Base-by-base conservation (phyloP, 1,140 invertebrate species). In the Lanistes nyassanus region DNA sequence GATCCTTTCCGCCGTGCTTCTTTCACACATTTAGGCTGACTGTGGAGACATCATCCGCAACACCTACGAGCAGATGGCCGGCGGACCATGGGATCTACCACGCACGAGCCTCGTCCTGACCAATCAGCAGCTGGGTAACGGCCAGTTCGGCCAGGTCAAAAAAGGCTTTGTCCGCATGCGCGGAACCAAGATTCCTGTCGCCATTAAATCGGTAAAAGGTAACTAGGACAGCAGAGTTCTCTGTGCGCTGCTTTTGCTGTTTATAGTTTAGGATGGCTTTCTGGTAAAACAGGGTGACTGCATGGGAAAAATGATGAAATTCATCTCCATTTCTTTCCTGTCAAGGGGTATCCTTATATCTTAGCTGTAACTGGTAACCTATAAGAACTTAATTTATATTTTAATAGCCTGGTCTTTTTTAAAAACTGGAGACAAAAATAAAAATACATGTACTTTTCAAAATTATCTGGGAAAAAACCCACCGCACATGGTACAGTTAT, bases 121-220 rank as follows among this genome's bases (percentile, higher is more conserved):
- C 36, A 80, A 81, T 29, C 82, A 87, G 67, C 78, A 82, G 78
- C 78, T 87, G 1, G 86, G 86, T 36, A 82, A 85, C 58, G 86
- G 86, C 23, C 86, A 87, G 62, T 87, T 87, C 62, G 86, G 86
- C 37, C 80, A 85, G 69, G 86, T 87, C 6, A 85, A 83, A 60
- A 86, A 85, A 79, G 86, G 84, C 51, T 85, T 77, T 60, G 80
- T 87, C 16, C 85, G 83, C 71, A 83, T 81, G 60, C 79, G 83
- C n/a, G 82, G 81, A 3, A 75, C 79, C n/a, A 83, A 84, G 60
- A 74, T 85, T 9, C 83, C 83, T 0, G 86, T 87, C 16, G 86
- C 86, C 5, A 83, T 87, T 2, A 87, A 87, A 72, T 85, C 86
- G 16, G 36, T 87, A 21, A 86, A 85, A 84, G 84, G 86, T 85